These are phyloP conservation scores for Odocoileus hemionus DNA, from an alignment of 2,113 vertebrate genomes.

Conservation along the genomic window DNA sequence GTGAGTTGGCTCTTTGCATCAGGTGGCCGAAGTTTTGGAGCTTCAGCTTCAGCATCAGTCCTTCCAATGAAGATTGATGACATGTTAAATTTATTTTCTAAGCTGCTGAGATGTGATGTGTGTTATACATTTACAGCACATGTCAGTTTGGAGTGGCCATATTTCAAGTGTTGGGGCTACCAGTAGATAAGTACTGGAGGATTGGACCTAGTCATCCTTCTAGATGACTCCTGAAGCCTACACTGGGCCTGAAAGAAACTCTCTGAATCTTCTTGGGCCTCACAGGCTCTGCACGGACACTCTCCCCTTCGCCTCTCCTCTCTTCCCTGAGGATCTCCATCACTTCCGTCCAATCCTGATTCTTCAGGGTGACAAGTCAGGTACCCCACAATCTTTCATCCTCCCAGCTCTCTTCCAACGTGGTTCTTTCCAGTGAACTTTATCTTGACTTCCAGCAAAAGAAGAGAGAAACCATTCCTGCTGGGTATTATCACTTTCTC, in stretches of 20 bases:
- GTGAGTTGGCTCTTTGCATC: not conserved
- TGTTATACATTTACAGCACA: rapidly evolving
- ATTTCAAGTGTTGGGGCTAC: not conserved
- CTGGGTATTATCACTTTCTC: not conserved
- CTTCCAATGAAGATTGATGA: not conserved
- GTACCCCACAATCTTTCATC: not conserved
- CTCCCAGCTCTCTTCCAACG: not conserved
- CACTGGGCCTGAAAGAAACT: not conserved
- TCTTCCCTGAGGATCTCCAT: not conserved
- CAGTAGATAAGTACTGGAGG: rapidly evolving
- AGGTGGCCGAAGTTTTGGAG: not conserved
- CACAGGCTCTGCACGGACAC: rapidly evolving
- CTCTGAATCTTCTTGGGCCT: not conserved
- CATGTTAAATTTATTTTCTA: not conserved
- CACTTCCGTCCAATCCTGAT: not conserved
- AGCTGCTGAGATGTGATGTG: not conserved
- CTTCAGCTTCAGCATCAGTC: not conserved
- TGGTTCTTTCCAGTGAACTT: not conserved
- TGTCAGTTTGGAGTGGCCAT: not conserved
- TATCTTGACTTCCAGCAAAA: not conserved
- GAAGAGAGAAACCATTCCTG: not conserved
- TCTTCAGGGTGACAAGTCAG: not conserved
- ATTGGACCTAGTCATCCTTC: not conserved
- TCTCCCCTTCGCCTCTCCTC: not conserved
- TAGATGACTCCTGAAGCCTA: not conserved